A percentile compares a stretch with the other conserved stretches of the same genome.
phyloP scores from a whole-genome alignment of 2,113 vertebrate species.

The Mellivora capensis region DNA sequence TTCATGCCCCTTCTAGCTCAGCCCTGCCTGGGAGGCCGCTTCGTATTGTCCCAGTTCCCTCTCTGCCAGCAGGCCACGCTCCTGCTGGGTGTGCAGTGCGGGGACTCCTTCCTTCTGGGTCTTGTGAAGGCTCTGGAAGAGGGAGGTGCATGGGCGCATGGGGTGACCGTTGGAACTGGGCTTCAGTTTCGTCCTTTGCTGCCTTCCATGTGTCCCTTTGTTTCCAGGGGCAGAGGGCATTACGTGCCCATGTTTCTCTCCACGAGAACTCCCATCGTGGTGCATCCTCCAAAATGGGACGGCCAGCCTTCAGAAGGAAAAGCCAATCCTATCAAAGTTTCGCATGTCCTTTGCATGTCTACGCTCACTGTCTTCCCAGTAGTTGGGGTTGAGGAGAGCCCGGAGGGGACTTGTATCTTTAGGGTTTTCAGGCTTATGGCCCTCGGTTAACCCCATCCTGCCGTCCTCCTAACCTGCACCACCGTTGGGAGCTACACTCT shows the following conservation, averaged over 20 bases:
- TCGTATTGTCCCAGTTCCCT: background rate
- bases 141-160: too few relatives aligned
- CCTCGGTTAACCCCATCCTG: background rate
- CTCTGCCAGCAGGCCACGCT: background rate
- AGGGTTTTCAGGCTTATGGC: background rate
- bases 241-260: background rate
- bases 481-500: background rate
- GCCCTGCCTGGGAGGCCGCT: background rate
- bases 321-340: background rate
- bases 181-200: background rate
- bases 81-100: fast-evolving
- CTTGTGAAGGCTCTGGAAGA: background rate
- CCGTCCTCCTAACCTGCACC: background rate
- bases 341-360: background rate
- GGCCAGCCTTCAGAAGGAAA: background rate
- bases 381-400: background rate
- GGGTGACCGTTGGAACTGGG: background rate
- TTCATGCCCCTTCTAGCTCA: background rate
- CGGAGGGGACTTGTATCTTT: background rate
- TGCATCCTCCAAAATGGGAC: background rate
- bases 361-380: background rate
- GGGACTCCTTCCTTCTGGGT: background rate
- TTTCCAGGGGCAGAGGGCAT: background rate
- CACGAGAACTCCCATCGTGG: background rate
- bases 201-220: background rate